phyloP scores from a whole-genome alignment of 2,113 vertebrate species.

The Coreoperca whiteheadi region DNA sequence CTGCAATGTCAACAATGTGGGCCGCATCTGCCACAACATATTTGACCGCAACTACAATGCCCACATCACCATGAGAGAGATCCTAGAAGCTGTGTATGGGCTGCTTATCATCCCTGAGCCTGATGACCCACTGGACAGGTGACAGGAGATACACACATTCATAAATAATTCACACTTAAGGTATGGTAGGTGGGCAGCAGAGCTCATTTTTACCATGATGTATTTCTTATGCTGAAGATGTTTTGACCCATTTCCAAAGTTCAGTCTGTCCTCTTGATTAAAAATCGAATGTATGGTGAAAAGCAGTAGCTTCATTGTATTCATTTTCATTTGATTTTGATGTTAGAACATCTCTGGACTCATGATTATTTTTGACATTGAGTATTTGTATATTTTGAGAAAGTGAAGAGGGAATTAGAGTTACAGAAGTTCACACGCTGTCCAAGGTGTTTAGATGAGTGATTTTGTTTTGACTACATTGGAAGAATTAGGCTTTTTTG shows the following conservation, averaged over 20 bases:
- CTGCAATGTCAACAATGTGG: constrained; percentile 80
- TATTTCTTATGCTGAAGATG: background rate
- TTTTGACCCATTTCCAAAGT: background rate
- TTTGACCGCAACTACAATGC: constrained; percentile 80
- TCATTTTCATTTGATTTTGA: background rate
- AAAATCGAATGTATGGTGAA: background rate
- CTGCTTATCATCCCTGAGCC: constrained; percentile 80
- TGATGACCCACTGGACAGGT: constrained; percentile 80
- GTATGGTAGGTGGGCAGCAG: background rate
- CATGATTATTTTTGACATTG: background rate
- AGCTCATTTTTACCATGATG: background rate
- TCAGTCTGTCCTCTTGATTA: background rate
- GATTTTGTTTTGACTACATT: background rate
- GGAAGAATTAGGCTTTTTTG: background rate
- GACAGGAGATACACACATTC: background rate
- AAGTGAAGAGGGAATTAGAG: background rate
- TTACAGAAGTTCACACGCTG: no score
- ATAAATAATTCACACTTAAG: background rate
- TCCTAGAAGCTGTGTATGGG: constrained; percentile 76
- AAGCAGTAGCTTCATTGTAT: background rate
- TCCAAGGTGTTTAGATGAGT: background rate
- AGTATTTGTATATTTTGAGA: background rate
- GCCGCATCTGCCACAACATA: constrained; percentile 80
- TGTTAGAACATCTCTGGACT: background rate
- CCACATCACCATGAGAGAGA: constrained; percentile 76